Conservation (phyloP, 2,113 vertebrate species). For the Martes martes region DNA sequence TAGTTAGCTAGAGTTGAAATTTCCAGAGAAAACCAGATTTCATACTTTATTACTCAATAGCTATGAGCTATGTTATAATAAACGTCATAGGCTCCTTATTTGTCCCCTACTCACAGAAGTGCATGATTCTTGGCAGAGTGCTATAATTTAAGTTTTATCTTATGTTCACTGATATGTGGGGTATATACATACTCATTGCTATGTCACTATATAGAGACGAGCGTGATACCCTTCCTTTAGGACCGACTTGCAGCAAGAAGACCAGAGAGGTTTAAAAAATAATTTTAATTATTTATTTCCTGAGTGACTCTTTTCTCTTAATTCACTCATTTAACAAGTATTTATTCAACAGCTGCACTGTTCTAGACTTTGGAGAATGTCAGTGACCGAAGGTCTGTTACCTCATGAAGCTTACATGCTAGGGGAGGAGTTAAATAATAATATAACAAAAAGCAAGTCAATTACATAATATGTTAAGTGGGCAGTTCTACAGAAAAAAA, state of each 20-base stretch:
- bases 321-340: background rate
- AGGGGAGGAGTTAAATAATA: background rate
- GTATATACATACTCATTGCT: background rate
- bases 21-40: constrained; percentile 2
- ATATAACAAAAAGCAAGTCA: background rate
- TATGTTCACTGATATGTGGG: background rate
- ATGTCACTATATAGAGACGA: background rate
- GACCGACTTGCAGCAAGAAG: background rate
- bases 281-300: constrained; percentile 16
- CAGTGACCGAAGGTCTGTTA: background rate
- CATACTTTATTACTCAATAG: background rate
- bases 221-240: background rate
- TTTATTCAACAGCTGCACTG: constrained; percentile 3
- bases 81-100: background rate
- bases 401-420: background rate
- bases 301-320: background rate
- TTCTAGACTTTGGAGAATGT: constrained; percentile 1
- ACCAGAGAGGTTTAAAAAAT: constrained; percentile 4
- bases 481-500: background rate
- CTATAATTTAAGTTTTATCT: background rate
- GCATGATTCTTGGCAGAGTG: background rate
- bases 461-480: background rate
- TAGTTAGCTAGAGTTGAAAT: constrained; percentile 7
- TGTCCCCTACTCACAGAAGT: background rate
- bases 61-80: background rate